Percentiles rank a stretch among this genome's conserved stretches.
Conservation (phyloP, 2,888 invertebrate genomes). For the Lasioglossum malachurum region DNA sequence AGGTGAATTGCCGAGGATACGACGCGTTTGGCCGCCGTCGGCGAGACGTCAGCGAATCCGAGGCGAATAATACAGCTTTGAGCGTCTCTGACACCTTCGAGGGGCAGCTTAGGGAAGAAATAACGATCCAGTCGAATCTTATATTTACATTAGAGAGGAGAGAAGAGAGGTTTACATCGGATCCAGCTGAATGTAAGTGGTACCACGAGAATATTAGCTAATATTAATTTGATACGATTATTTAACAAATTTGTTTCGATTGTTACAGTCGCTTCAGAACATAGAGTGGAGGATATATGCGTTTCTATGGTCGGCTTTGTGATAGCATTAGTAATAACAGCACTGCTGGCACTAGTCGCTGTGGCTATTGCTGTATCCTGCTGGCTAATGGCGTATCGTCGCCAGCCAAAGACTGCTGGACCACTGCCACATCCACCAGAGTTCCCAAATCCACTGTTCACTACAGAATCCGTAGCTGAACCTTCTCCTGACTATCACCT, state of each 20-base stretch:
- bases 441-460: constrained; percentile 97
- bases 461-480: constrained; percentile 92
- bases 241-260: neutral
- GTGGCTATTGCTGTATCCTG: constrained; percentile 98
- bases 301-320: constrained; percentile 97
- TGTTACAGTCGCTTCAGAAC: constrained; percentile 86
- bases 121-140: constrained; percentile 96
- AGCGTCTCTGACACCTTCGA: constrained; percentile 87
- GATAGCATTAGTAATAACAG: constrained; percentile 96
- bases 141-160: constrained; percentile 95
- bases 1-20: constrained; percentile 96
- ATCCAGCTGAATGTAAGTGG: constrained; percentile 91
- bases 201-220: neutral
- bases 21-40: constrained; percentile 95
- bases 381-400: constrained; percentile 97
- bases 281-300: constrained; percentile 93
- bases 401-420: constrained; percentile 94
- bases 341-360: constrained; percentile 95
- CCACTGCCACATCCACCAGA: constrained; percentile 97
- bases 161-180: constrained; percentile 91
- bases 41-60: constrained; percentile 87
- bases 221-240: neutral
- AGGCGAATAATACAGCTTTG: constrained; percentile 87
- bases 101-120: constrained; percentile 96
- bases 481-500: constrained; percentile 92